Evolutionary conservation across 2,113 vertebrate genomes (phyloP).

Genomic region (Phyllostomus discolor): DNA sequence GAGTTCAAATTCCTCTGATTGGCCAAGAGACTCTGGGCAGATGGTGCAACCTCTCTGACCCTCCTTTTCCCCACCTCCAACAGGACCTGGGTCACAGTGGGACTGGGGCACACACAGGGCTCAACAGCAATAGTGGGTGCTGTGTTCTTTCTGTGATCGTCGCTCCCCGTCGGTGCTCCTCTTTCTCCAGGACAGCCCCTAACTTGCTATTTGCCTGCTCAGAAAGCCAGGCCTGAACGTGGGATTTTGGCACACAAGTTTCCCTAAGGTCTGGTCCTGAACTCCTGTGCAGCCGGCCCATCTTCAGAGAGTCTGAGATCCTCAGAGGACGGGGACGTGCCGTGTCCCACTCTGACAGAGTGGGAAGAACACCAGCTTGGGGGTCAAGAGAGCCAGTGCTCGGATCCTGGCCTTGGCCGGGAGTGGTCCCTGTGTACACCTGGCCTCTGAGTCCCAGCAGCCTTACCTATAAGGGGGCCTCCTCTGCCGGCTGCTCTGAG

Average conservation of each 20-base stretch:
- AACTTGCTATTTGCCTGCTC: neutral
- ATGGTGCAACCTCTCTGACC: neutral
- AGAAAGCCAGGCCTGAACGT: neutral
- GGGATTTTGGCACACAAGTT: neutral
- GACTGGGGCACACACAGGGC: neutral
- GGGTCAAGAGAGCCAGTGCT: neutral
- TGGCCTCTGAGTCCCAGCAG: neutral
- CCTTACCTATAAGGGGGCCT: neutral
- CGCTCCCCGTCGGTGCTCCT: neutral
- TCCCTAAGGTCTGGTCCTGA: neutral
- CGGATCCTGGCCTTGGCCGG: neutral
- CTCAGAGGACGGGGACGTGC: neutral
- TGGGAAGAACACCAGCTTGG: neutral
- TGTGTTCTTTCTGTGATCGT: neutral
- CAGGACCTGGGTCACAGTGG: neutral
- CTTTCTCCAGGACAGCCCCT: neutral
- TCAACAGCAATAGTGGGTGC: neutral
- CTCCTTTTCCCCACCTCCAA: neutral
- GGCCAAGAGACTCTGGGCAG: neutral
- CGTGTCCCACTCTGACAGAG: neutral
- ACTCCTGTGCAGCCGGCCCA: neutral
- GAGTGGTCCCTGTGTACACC: accelerated
- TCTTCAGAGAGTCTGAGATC: neutral
- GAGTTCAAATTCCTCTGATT: neutral
- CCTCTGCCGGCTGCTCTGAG: neutral